Conservation (phyloP, 2,113 vertebrate genomes). For the Gavialis gangeticus region DNA sequence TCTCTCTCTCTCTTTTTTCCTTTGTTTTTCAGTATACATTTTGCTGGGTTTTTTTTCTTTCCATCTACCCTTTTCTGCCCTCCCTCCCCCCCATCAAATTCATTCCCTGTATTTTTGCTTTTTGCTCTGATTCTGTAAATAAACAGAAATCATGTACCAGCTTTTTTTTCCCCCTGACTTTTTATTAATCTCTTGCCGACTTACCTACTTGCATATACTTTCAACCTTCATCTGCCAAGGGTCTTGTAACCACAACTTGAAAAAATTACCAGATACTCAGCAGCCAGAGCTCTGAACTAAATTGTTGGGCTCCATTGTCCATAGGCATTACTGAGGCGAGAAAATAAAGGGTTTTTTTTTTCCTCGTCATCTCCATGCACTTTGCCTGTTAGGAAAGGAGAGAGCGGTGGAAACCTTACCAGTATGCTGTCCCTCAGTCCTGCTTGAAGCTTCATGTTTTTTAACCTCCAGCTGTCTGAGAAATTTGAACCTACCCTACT, state of each 20-base stretch:
- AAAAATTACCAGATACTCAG: background rate
- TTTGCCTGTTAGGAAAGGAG: background rate
- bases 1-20: background rate
- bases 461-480: background rate
- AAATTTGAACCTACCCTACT: background rate
- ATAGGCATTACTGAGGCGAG: background rate
- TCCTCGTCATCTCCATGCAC: background rate
- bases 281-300: background rate
- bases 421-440: background rate
- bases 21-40: background rate
- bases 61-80: background rate
- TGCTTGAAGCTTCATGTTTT: background rate
- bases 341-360: background rate
- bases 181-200: background rate
- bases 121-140: background rate
- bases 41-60: background rate
- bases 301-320: background rate
- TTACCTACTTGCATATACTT: background rate
- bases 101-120: background rate
- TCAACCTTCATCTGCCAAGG: background rate
- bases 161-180: background rate
- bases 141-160: background rate
- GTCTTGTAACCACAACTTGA: slow-evolving; percentile 1
- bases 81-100: background rate
- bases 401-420: background rate